phyloP scores from a whole-genome alignment of 2,797 vertebrate genomes.

The Selene dorsalis region DNA sequence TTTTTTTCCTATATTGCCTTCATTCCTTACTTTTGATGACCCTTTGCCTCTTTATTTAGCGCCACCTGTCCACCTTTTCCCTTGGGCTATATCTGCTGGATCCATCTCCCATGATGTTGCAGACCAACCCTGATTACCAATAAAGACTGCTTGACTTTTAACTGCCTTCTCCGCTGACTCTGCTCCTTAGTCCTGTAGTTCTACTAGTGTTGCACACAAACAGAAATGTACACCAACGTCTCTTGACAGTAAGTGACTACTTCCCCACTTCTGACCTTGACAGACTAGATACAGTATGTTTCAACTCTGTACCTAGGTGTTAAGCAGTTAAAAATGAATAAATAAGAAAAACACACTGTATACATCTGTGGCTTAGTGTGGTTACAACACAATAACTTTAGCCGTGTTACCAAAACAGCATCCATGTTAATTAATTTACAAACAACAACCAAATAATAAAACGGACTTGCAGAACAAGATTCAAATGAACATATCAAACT shows the following conservation, averaged over 20 bases:
- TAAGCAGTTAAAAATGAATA: background rate
- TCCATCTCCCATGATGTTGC: background rate
- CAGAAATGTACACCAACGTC: background rate
- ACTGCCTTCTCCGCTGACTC: constrained; percentile 6
- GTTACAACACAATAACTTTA: constrained; percentile 4
- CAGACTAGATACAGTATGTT: no score
- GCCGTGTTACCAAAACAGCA: constrained; percentile 29
- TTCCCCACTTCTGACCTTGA: background rate
- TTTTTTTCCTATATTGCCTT: background rate
- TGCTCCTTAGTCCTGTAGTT: background rate
- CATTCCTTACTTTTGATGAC: constrained; percentile 8
- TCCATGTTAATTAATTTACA: constrained; percentile 33
- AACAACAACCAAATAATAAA: constrained; percentile 24
- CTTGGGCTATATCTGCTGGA: constrained; percentile 1
- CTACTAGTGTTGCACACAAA: constrained; percentile 4
- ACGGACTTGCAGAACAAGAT: constrained; percentile 15
- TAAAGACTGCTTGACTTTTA: constrained; percentile 5
- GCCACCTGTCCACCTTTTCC: constrained; percentile 14
- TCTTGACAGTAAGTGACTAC: background rate
- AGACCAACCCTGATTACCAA: constrained; percentile 1
- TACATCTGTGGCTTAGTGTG: background rate
- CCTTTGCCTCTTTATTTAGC: constrained; percentile 12
- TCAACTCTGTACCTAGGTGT: background rate
- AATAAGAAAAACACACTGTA: background rate
- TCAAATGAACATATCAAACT: background rate